Evolutionary conservation across 1,140 invertebrate genomes (phyloP), one percentile per base, ranked within the genome.

Genomic region (Tetramorium alpestre): DNA sequence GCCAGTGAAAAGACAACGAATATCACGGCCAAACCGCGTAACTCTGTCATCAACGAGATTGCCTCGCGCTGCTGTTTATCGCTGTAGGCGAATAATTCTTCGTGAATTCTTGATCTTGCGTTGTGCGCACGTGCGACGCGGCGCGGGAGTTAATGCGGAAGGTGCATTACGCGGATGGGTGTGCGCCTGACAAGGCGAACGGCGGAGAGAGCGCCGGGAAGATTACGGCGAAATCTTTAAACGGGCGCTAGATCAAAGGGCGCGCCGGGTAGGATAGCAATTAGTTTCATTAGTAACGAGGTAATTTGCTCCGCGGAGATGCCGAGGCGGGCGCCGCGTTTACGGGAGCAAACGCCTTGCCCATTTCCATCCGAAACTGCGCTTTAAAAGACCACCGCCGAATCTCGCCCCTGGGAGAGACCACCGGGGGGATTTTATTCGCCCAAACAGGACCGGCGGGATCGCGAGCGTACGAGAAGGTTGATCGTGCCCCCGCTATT

Each of bases 281-380:
- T 89, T 89, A 82, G 88, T 82, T 90, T 90, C 76, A 82, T 89
- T 89, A 90, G 56, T 86, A 58, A 89, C 60, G 56, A 60, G 62
- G 51, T 89, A 80, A 90, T 90, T 87, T 78, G 72, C 41, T 72
- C 25, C 54, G 75, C 56, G 62, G 58, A 49, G 25, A 73, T 84
- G 69, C 51, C 67, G 67, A 33, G 62, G 33, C 64, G n/a, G 3
- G 18, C 64, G 41, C 10, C 4, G 44, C 18, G 54, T 8, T 13
- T 2, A 13, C 13, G 76, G 41, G 41, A 25, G 38, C 78, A 13
- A 28, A 25, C 16, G 33, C 47, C 56, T 51, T 44, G 41, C 25
- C 69, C 54, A 13, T 70, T 58, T 28, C 62, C 51, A 44, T 81
- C 54, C 18, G 22, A 67, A 73, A 47, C 60, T 28, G 38, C 47